A percentile compares a stretch with the other conserved stretches of the same genome.
phyloP scores from a whole-genome alignment of 2,113 vertebrate species.

The Phyllostomus discolor region DNA sequence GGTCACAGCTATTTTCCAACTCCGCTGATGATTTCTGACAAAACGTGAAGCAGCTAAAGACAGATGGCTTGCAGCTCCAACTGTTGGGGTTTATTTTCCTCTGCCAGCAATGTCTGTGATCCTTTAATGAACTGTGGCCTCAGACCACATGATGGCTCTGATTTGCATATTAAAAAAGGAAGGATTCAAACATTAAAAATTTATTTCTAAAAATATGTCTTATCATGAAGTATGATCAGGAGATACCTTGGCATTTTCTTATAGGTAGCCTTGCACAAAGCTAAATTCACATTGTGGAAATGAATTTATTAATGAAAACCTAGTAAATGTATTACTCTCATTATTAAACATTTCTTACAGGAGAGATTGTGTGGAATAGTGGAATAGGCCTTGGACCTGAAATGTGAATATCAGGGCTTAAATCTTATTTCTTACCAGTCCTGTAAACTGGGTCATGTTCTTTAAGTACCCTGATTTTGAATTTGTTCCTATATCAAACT shows the following conservation, averaged over 20 bases:
- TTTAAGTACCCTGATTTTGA: background rate
- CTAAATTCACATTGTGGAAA: background rate
- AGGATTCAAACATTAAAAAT: conserved; percentile 19
- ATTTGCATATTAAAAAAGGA: conserved; percentile 55
- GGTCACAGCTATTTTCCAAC: conserved; percentile 45
- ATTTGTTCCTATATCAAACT: background rate
- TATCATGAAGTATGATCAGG: background rate
- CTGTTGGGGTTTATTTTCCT: conserved; percentile 59
- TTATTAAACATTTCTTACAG: background rate
- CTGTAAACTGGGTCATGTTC: background rate
- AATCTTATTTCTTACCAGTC: background rate
- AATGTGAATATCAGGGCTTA: background rate
- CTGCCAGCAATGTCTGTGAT: conserved; percentile 53
- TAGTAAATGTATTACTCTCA: background rate
- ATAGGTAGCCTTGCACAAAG: background rate
- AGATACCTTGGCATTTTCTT: background rate
- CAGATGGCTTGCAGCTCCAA: conserved; percentile 71
- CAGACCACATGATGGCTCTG: conserved; percentile 20
- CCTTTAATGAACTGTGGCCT: conserved; percentile 46
- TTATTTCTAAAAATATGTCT: conserved; percentile 22
- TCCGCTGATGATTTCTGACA: conserved; percentile 62
- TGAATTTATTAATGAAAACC: background rate
- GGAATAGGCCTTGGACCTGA: background rate
- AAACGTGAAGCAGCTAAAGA: conserved; percentile 59
- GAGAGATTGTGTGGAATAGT: background rate